phyloP scores from a whole-genome alignment of 2,113 vertebrate genomes.

The Xenopus borealis region DNA sequence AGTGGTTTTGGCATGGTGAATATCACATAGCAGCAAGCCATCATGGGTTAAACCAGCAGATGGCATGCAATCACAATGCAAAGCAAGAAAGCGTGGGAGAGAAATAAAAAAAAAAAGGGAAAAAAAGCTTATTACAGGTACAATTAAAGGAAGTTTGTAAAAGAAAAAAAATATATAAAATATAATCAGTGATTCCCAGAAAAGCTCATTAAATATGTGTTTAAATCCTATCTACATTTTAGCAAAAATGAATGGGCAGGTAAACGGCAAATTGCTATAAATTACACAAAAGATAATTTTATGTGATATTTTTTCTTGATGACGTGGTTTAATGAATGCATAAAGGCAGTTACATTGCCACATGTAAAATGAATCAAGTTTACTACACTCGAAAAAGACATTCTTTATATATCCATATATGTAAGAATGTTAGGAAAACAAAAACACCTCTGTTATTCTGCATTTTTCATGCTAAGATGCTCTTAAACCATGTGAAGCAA shows the following conservation, averaged over 20 bases:
- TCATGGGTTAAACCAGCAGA: conserved; percentile 97
- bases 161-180: conserved; percentile 57
- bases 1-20: conserved; percentile 87
- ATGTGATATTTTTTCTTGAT: no score
- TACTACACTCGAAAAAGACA: no score
- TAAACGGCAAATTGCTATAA: no score
- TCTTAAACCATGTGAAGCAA: not conserved
- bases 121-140: conserved; percentile 97
- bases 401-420: no score
- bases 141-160: conserved; percentile 86
- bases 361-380: no score
- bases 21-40: conserved; percentile 93
- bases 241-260: no score
- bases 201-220: conserved; percentile 51
- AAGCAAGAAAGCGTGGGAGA: conserved; percentile 92
- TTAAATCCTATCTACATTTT: not conserved
- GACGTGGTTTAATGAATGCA: no score
- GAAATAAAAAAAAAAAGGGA: conserved; percentile 88
- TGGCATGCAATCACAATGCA: conserved; percentile 96
- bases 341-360: no score
- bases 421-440: no score
- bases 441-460: no score
- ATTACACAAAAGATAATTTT: no score
- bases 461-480: no score
- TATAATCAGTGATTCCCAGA: conserved; percentile 91